phyloP scores from a whole-genome alignment of 2,113 vertebrate species.

The Tetraodon nigroviridis region DNA sequence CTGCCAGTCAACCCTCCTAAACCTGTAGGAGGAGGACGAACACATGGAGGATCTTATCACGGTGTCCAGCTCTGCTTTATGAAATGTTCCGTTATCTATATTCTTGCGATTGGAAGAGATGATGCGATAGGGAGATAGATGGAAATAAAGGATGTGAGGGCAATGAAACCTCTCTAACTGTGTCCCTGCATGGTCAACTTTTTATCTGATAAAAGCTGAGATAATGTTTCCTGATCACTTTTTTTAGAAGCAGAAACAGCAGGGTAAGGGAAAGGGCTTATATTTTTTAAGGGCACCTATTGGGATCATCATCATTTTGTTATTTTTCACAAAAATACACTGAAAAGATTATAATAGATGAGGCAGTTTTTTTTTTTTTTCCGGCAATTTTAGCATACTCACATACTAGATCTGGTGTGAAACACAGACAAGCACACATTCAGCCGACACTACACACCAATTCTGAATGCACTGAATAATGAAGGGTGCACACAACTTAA shows the following conservation, averaged over 20 bases:
- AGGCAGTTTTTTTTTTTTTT: too few species aligned
- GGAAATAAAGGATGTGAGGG: not conserved
- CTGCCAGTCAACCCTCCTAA: constrained; percentile 21
- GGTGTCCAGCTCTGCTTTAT: constrained; percentile 28
- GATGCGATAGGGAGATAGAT: constrained; percentile 8
- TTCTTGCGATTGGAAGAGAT: constrained; percentile 16
- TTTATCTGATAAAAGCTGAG: not conserved
- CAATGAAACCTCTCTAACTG: constrained; percentile 2
- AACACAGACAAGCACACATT: constrained; percentile 3
- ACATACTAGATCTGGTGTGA: constrained; percentile 25
- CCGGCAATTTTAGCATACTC: too few species aligned
- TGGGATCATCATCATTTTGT: too few species aligned
- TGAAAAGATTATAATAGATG: too few species aligned
- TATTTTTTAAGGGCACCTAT: too few species aligned
- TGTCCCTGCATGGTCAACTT: not conserved
- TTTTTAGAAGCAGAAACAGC: too few species aligned
- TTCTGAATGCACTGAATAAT: constrained; percentile 11
- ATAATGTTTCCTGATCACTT: not conserved
- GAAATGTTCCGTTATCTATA: constrained; percentile 18
- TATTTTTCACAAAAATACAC: too few species aligned
- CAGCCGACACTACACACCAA: not conserved
- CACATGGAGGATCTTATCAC: constrained; percentile 32
- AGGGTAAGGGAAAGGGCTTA: too few species aligned
- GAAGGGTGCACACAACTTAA: constrained; percentile 8
- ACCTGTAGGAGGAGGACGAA: constrained; percentile 40